These are phyloP conservation scores for Caerostris darwini DNA, from an alignment of 1,140 invertebrate species.

Conservation along the genomic window DNA sequence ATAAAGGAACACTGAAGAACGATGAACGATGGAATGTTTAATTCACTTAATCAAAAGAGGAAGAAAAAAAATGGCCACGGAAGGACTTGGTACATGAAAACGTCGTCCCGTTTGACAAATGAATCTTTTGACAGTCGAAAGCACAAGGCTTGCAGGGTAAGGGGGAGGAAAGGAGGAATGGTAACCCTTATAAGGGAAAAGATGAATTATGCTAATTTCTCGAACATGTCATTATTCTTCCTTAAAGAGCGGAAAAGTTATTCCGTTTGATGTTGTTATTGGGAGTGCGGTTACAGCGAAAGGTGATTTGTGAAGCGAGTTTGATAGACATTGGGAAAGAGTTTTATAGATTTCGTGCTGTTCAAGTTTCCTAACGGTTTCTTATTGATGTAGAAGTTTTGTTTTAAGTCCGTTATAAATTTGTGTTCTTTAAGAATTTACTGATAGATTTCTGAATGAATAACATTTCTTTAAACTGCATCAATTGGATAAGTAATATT, in stretches of 20 bases:
- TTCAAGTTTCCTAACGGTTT: too few species aligned
- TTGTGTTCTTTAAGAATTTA: too few species aligned
- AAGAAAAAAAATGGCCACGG: neutral
- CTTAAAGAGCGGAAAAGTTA: conserved; percentile 21
- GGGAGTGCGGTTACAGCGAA: neutral
- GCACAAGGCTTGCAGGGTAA: neutral
- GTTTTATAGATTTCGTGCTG: too few species aligned
- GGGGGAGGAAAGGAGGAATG: neutral
- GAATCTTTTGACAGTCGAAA: conserved; percentile 65
- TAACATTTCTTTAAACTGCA: too few species aligned
- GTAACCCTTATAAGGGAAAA: conserved; percentile 3
- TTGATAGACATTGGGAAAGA: neutral
- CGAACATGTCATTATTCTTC: conserved; percentile 58
- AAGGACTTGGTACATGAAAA: conserved; percentile 30
- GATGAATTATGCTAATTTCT: conserved; percentile 71
- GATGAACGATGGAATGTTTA: conserved; percentile 65
- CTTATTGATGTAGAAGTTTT: too few species aligned
- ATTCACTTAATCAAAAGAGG: conserved; percentile 60
- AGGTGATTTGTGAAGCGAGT: conserved; percentile 24
- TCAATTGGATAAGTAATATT: too few species aligned
- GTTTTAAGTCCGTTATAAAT: too few species aligned
- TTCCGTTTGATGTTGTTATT: conserved; percentile 49
- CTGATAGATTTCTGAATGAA: too few species aligned
- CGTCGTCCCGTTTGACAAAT: conserved; percentile 63
- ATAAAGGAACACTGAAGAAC: neutral